Conservation (phyloP, 2,797 vertebrate species). For the Apodemus agrarius region DNA sequence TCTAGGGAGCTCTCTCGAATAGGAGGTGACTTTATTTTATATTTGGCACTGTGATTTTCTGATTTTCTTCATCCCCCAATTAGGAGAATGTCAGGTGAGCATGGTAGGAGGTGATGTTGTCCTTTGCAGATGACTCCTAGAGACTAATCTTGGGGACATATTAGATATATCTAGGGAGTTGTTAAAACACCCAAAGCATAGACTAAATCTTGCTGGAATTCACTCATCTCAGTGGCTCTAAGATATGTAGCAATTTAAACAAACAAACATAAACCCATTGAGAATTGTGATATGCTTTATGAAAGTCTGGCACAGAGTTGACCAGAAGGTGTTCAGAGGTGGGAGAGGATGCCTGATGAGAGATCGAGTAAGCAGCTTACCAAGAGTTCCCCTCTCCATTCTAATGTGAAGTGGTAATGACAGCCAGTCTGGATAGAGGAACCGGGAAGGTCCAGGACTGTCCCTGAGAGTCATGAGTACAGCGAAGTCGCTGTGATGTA, state of each 20-base stretch:
- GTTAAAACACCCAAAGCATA: constrained; percentile 14
- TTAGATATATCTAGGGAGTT: constrained; percentile 23
- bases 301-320: not conserved
- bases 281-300: not conserved
- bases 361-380: not conserved
- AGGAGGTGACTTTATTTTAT: not conserved
- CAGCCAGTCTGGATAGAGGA: not conserved
- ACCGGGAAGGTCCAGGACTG: not conserved
- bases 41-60: constrained; percentile 11
- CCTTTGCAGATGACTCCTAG: not conserved
- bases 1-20: not conserved
- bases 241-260: not conserved
- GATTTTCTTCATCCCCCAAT: not conserved
- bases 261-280: not conserved
- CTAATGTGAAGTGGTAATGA: not conserved
- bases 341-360: not conserved
- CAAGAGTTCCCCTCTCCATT: not conserved
- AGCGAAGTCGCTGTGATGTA: not conserved
- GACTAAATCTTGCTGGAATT: constrained; percentile 21
- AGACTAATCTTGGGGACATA: not conserved
- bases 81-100: not conserved
- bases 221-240: not conserved
- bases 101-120: not conserved
- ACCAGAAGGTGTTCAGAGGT: not conserved
- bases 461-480: not conserved